Evolutionary conservation across 2,888 invertebrate species (phyloP).

Genomic region (Plebejus melissa): DNA sequence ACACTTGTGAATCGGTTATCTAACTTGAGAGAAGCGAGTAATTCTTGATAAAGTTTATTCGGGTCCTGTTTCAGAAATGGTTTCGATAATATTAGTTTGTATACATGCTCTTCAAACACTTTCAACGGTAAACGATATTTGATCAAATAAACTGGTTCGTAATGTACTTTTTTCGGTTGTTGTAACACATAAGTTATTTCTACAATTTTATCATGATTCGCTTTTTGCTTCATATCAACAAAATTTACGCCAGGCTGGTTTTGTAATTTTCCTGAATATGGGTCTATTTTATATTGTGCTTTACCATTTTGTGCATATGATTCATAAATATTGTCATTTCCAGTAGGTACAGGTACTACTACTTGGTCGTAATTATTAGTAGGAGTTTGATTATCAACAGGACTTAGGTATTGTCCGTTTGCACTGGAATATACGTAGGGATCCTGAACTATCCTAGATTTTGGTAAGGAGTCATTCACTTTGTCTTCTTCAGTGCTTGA

Average conservation of each 20-base stretch:
- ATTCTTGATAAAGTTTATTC: not conserved
- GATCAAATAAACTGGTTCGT: constrained; percentile 11
- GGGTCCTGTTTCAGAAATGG: constrained; percentile 5
- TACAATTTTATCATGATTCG: not conserved
- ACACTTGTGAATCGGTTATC: not conserved
- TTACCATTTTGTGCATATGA: not conserved
- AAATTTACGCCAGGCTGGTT: not conserved
- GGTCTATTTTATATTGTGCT: not conserved
- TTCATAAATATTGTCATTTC: not conserved
- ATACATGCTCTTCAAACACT: not conserved
- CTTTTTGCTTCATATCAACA: not conserved
- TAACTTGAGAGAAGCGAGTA: not conserved
- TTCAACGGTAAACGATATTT: constrained; percentile 21
- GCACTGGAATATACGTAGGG: not conserved
- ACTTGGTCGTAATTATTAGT: not conserved
- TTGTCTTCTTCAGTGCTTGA: not conserved
- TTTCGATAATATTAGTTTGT: not conserved
- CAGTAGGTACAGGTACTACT: not conserved
- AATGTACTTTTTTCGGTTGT: constrained; percentile 38
- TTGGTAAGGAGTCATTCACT: not conserved
- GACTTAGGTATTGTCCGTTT: not conserved
- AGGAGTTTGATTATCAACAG: not conserved
- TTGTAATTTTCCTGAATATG: not conserved
- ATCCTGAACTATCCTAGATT: not conserved
- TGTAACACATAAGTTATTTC: constrained; percentile 40